Conservation (phyloP, 2,113 vertebrate species). For the Antigone vipio region DNA sequence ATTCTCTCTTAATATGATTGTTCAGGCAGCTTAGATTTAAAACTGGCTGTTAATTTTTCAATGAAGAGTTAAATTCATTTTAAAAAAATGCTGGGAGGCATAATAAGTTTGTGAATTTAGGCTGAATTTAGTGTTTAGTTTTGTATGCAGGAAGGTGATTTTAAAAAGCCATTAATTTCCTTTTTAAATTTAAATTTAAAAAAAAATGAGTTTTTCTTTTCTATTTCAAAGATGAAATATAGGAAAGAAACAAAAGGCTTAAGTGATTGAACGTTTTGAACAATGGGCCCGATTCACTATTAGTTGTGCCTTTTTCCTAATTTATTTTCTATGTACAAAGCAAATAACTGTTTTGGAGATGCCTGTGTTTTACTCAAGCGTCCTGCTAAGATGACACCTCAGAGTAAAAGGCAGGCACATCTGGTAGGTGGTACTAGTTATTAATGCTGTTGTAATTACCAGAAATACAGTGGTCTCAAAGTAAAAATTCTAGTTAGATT, state of each 20-base stretch:
- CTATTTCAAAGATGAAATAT: background rate
- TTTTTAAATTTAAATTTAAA: too few species aligned
- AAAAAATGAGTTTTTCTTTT: background rate
- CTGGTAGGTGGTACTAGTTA: background rate
- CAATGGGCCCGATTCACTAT: background rate
- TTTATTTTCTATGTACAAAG: background rate
- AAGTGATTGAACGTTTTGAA: background rate
- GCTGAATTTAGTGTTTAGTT: background rate
- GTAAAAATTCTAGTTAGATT: background rate
- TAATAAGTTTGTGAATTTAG: background rate
- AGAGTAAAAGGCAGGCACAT: background rate
- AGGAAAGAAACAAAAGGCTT: background rate
- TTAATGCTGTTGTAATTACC: background rate
- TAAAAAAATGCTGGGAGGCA: background rate
- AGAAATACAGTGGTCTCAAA: background rate
- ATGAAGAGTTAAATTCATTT: accelerated
- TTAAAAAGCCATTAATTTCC: accelerated
- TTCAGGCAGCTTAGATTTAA: background rate
- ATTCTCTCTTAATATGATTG: background rate
- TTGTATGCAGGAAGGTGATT: accelerated
- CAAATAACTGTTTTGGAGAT: background rate
- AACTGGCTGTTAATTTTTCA: background rate
- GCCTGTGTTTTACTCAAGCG: background rate
- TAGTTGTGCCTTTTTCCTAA: background rate
- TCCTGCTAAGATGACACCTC: background rate